These are phyloP conservation scores for Parazoanthus darwini DNA, from an alignment of 92 coral and sea anemone species.

Conservation along the genomic window DNA sequence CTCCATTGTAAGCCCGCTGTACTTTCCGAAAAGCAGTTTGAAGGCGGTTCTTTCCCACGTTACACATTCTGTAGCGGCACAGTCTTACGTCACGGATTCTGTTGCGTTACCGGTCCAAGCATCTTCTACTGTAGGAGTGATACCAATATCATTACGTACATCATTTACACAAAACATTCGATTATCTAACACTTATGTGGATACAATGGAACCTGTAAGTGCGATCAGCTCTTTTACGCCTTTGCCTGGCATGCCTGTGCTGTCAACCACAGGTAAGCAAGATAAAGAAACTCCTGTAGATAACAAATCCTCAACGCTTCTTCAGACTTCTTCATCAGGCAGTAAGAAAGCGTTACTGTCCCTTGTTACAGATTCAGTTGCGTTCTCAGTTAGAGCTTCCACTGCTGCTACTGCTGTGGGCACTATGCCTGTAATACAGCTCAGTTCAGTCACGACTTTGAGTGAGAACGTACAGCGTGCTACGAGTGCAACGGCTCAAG, in stretches of 20 bases:
- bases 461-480: neutral
- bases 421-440: neutral
- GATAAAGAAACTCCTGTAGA: neutral
- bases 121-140: neutral
- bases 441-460: neutral
- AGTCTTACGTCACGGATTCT: no score
- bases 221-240: neutral
- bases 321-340: neutral
- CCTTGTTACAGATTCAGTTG: neutral
- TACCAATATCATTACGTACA: neutral
- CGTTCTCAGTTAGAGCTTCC: neutral
- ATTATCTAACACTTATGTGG: neutral
- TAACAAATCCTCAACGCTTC: neutral
- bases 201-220: neutral
- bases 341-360: neutral
- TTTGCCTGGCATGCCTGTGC: neutral
- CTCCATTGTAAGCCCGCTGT: neutral
- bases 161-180: neutral
- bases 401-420: neutral
- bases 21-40: no score
- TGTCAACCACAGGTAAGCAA: neutral
- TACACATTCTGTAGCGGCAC: no score
- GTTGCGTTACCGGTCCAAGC: neutral
- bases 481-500: neutral
- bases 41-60: no score